Evolutionary conservation across 30 jellyfish, hydroid and myxozoan species (phyloP), one percentile per base, ranked within the genome.

Genomic region (Mastigias papua): DNA sequence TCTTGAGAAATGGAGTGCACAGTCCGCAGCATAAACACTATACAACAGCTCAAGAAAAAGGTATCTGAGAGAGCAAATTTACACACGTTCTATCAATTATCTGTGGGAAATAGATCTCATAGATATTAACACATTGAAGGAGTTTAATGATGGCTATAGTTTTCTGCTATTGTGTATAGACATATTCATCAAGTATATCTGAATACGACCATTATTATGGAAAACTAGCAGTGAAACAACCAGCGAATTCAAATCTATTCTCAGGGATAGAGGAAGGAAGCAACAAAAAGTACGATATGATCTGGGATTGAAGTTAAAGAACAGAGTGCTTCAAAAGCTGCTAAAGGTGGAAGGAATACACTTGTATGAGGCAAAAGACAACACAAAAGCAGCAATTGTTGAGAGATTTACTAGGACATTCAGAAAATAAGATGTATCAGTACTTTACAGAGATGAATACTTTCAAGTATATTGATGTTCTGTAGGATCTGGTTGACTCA

Each of bases 361-460:
- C 6, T 25, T 2, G 1, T 19, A 62, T 6, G 74, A 62, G 1
- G 33, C 74, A 32, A 62, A 13, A 4, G n/a, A 62, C n/a, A 30
- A 62, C n/a, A 62, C 74, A 0, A 62, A 62, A 6, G 74, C 74
- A 0, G 74, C 74, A 62, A 62, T 62, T 0, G 74, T 62, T 62
- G 74, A 62, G n/a, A 28, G 74, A 9, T 17, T 62, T 21, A 62
- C 16, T 62, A 62, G 74, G n/a, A 62, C 74, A 28, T 2, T 62
- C 3, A 62, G n/a, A 62, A 32, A 62, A 62, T 62, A 62, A 62
- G 7, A 62, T 5, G 74, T 62, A 62, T 62, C 16, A 30, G n/a
- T 28, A 28, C 4, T 62, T 62, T 6, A 62, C 74, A 19, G 74
- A 25, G 11, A 13, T 20, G 26, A 62, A 0, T 62, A 21, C 32